Base-by-base conservation (phyloP, 2,113 vertebrate species). In the Oryzias melastigma region DNA sequence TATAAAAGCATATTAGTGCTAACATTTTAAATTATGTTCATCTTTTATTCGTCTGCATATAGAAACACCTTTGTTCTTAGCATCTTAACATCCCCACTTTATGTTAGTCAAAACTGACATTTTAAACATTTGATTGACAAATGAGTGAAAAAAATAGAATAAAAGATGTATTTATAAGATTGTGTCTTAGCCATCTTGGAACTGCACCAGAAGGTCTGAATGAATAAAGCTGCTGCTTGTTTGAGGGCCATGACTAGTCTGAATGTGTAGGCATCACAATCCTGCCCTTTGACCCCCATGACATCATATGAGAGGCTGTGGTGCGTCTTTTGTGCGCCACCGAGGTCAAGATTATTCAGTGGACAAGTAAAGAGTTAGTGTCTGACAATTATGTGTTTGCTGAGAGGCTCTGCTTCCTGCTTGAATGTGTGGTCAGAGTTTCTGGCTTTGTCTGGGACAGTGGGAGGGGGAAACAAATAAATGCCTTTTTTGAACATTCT, bases 331-430 rank as follows among this genome's bases (percentile, higher is more conserved):
- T 14, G 35, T 73, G 72, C 84, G 68, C 80, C 24, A n/a, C 15
- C 22, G 61, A 49, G 82, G 83, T 87, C 82, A 83, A 84, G 81
- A 89, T 86, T 85, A 83, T 88, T 83, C 84, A 79, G 78, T 67
- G 61, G 62, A 77, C 73, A 84, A 78, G 81, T 69, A 81, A 76
- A 77, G 76, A 71, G 78, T 73, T 64, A 22, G 62, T 76, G 80
- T 66, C 13, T 71, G 64, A 85, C 67, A 78, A 80, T 82, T 65
- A 74, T 80, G 76, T 68, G 69, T 86, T 84, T 85, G 78, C 80
- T 55, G 52, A 65, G 74, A 68, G 71, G 75, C 52, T n/a, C 65
- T 14, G 42, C 78, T 54, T 54, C 35, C 1, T 25, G 29, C 16
- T 46, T 44, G 22, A 22, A 35, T 24, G 12, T 44, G 12, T 27